Base-by-base conservation (phyloP, 2,888 invertebrate species). In the Rhopalosiphum nymphaeae region DNA sequence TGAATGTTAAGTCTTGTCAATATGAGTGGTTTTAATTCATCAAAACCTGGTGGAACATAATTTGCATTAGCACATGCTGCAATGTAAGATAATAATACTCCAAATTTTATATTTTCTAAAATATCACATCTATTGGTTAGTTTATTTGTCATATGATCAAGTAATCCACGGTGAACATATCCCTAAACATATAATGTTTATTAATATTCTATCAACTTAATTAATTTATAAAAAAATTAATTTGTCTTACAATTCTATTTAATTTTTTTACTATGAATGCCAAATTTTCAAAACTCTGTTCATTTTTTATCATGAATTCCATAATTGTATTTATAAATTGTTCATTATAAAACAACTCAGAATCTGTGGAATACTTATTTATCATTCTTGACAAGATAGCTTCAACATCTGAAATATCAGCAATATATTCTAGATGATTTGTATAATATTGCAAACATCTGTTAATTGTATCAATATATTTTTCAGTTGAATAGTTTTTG, bases 311-410 rank as follows among this genome's bases (percentile, higher is more conserved):
- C 42, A 97, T 96, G 95, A 96, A 96, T 90, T 96, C 96, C 11
- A 96, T 96, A 85, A 96, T 96, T 2, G 96, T 96, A 95, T 97
- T 97, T 95, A 97, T 96, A 95, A 97, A 96, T 92, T 96, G 96
- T 95, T 97, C 97, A 95, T 97, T 96, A 95, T 97, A 97, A 95
- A 96, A 97, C 95, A 96, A 96, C 10, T 96, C 95, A 93, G 96
- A 96, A 95, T 96, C 96, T 95, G 96, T 96, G 94, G 96, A 94
- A 94, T 96, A 96, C 94, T 96, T 96, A 13, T 96, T 96, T 44
- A 96, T 96, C 42, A 97, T 95, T 95, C 96, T 97, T 0, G 96
- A 96, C 3, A 97, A 95, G 0, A 96, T 96, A 84, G 96, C 96
- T 95, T 97, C 96, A 78, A 97, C 95, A 42, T 97, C 97, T 0